These are phyloP conservation scores for Temnothorax ravouxi DNA, from an alignment of 2,888 invertebrate species.

Conservation along the genomic window DNA sequence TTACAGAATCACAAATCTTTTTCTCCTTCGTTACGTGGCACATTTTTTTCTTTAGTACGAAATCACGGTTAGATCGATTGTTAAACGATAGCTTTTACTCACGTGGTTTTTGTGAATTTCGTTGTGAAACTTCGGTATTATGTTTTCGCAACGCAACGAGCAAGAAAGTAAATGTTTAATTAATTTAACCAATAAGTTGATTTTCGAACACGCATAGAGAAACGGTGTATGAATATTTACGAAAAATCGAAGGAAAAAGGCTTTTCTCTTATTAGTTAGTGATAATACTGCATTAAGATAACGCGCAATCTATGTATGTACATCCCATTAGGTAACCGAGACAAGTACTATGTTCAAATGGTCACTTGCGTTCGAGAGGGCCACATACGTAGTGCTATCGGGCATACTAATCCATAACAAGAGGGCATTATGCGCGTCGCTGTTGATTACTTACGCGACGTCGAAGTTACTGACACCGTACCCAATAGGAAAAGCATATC, in stretches of 20 bases:
- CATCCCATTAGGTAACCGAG: not conserved
- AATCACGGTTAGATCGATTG: not conserved
- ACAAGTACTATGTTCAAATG: slow-evolving; percentile 5
- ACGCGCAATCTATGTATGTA: not conserved
- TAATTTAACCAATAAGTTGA: not conserved
- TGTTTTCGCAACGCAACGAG: not conserved
- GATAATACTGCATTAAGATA: not conserved
- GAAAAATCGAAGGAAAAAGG: not conserved
- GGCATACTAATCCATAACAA: slow-evolving; percentile 59
- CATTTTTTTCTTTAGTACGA: not conserved
- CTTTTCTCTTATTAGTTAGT: not conserved
- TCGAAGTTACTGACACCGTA: slow-evolving; percentile 67
- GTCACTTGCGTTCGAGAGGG: slow-evolving; percentile 18
- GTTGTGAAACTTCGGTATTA: not conserved
- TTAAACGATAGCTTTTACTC: not conserved
- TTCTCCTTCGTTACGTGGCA: not conserved
- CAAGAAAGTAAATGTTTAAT: not conserved
- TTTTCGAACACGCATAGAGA: not conserved
- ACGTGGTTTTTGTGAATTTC: not conserved
- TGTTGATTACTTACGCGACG: slow-evolving; percentile 72
- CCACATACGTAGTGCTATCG: slow-evolving; percentile 45
- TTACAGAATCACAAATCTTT: slow-evolving; percentile 2
- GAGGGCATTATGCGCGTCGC: slow-evolving; percentile 64
- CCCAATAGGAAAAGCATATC: slow-evolving; percentile 64
- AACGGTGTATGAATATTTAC: not conserved